phyloP scores from a whole-genome alignment of 2,797 vertebrate species.

The Parauchenoglanis ngamensis region DNA sequence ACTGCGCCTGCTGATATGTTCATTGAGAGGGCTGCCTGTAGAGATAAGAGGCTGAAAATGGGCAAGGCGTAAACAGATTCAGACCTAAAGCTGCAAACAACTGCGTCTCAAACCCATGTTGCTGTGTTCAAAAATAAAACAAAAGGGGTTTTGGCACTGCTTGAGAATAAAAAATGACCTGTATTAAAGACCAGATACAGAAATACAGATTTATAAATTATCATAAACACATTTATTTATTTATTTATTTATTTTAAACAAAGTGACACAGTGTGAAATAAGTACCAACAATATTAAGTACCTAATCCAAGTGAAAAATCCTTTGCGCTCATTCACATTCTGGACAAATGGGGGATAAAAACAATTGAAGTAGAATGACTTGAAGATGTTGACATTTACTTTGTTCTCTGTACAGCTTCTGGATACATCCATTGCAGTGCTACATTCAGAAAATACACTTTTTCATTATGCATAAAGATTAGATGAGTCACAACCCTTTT shows the following conservation, averaged over 20 bases:
- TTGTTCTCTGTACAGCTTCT: slow-evolving; percentile 20
- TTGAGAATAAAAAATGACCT: not conserved
- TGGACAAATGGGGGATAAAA: slow-evolving; percentile 22
- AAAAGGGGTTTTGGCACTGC: not conserved
- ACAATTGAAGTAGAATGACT: slow-evolving; percentile 41
- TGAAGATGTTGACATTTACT: slow-evolving; percentile 30
- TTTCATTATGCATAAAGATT: slow-evolving; percentile 40
- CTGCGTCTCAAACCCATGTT: not conserved
- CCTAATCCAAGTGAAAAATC: slow-evolving; percentile 31
- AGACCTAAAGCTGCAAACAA: slow-evolving; percentile 34
- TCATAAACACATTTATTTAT: slow-evolving; percentile 52
- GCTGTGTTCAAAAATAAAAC: slow-evolving; percentile 5
- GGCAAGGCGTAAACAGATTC: slow-evolving; percentile 44
- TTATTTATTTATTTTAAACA: slow-evolving; percentile 50
- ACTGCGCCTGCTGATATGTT: slow-evolving; percentile 54
- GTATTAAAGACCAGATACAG: slow-evolving; percentile 4
- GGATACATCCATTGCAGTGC: slow-evolving; percentile 28
- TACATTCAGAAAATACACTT: slow-evolving; percentile 36
- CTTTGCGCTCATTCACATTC: slow-evolving; percentile 48
- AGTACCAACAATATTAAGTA: slow-evolving; percentile 57
- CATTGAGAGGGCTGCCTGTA: slow-evolving; percentile 51
- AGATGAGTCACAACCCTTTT: slow-evolving; percentile 46
- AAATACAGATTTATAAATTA: slow-evolving; percentile 19
- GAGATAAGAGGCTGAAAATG: slow-evolving; percentile 58
- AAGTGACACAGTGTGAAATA: slow-evolving; percentile 62